Percentiles rank a stretch among this genome's conserved stretches.
Conservation (phyloP, 2,888 invertebrate species). For the Protonemura montana region DNA sequence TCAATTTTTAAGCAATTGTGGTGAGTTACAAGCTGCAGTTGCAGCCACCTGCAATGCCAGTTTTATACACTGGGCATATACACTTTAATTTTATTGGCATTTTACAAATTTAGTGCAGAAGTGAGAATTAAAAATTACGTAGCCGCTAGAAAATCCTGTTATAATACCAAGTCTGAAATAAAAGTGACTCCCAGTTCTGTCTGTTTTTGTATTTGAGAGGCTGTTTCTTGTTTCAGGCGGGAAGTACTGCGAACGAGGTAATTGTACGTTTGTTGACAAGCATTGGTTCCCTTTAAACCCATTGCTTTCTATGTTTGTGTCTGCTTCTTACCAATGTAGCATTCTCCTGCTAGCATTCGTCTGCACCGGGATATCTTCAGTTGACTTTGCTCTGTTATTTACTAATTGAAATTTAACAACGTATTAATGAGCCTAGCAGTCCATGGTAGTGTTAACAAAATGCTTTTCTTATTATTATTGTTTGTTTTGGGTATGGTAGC, state of each 20-base stretch:
- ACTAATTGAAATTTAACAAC: background rate
- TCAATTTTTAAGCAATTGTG: too few species aligned
- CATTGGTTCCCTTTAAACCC: slow-evolving; percentile 23
- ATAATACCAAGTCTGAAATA: background rate
- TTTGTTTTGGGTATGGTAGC: slow-evolving; percentile 34
- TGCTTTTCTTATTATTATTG: background rate
- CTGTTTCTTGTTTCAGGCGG: slow-evolving; percentile 71
- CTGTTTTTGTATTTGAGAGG: slow-evolving; percentile 57
- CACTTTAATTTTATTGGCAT: too few species aligned
- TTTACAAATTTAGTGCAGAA: too few species aligned
- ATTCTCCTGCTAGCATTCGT: background rate
- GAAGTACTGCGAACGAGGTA: slow-evolving; percentile 75
- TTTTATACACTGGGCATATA: too few species aligned
- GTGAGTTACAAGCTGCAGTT: too few species aligned
- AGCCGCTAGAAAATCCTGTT: too few species aligned
- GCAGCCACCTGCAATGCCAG: too few species aligned
- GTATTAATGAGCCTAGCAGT: slow-evolving; percentile 24
- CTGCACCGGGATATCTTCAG: slow-evolving; percentile 13
- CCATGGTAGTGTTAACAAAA: slow-evolving; percentile 39
- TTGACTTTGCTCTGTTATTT: background rate
- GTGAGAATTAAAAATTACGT: too few species aligned
- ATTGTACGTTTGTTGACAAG: slow-evolving; percentile 55
- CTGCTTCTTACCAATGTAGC: slow-evolving; percentile 23
- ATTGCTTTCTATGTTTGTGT: slow-evolving; percentile 28
- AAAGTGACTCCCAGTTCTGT: background rate